Base-by-base conservation (phyloP, 2,797 vertebrate genomes). In the Anguilla obscura region DNA sequence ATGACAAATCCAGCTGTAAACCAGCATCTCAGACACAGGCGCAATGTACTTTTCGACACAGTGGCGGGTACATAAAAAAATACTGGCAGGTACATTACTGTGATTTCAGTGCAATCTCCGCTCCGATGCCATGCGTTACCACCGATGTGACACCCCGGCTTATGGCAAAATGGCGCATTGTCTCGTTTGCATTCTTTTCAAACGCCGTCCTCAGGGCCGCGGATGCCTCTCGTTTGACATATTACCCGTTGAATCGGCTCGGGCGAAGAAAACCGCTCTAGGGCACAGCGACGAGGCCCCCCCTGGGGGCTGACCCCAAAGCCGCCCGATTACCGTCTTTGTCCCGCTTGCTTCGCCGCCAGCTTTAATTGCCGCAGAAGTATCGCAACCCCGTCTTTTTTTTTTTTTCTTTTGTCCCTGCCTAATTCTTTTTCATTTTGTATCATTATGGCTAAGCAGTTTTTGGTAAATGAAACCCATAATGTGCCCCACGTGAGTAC, bases 391-490 rank as follows among this genome's bases (percentile, higher is more conserved):
- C 63, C 63, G 1, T 5, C 3, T 45, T 45, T 45, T 45, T 40
- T 40, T 40, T 40, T 40, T 40, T 45, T 45, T 5, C 1, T 69
- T 69, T 27, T 27, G 63, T 69, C 63, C 69, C 69, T 71, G 69
- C 27, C 69, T 30, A 71, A 71, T 71, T 33, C n/a, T 30, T 71
- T 8, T 71, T 71, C 27, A 71, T 58, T 71, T 71, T 71, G 27
- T 33, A 71, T 71, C 69, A 71, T 71, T 71, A 71, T 27, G 69
- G 69, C 27, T 71, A 71, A 71, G 33, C 69, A 71, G 69, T 71
- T 71, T 71, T 71, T 71, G 69, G 69, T 71, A 71, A 71, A 71
- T 71, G n/a, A 71, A 71, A 71, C 69, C n/a, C 69, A 12, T 71
- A 71, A 71, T 71, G 69, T 71, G 69, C 69, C 69, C 69, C 69